Percentiles rank a stretch among this genome's conserved stretches.
These are phyloP conservation scores for Cephus sareptanus DNA, from an alignment of 2,888 invertebrate species.

Conservation along the genomic window DNA sequence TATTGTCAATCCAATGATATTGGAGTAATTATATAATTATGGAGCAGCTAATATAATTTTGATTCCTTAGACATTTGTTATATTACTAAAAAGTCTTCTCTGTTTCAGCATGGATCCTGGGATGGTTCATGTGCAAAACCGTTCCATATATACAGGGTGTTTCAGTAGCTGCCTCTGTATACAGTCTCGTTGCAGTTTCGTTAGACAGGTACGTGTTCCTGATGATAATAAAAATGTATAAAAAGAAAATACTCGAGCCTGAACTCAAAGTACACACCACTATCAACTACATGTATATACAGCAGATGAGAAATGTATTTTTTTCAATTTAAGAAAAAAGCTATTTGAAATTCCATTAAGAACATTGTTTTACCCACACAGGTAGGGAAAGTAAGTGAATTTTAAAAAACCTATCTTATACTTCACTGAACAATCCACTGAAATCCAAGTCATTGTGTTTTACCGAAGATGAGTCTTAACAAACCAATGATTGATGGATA, in stretches of 20 bases:
- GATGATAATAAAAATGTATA: neutral
- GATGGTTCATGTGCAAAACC: slow-evolving; percentile 95
- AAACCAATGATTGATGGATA: neutral
- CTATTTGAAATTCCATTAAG: neutral
- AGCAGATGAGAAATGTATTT: neutral
- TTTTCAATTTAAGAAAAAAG: neutral
- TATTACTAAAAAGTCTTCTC: slow-evolving; percentile 38
- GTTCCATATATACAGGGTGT: slow-evolving; percentile 96
- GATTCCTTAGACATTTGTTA: neutral
- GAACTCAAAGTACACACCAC: neutral
- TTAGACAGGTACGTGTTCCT: slow-evolving; percentile 82
- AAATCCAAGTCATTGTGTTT: neutral
- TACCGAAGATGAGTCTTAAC: neutral
- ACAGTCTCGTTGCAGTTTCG: slow-evolving; percentile 94
- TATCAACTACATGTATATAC: neutral
- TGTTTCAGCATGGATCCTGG: slow-evolving; percentile 91
- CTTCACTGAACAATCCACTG: neutral
- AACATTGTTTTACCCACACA: neutral
- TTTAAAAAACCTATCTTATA: neutral
- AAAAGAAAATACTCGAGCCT: slow-evolving; percentile 1
- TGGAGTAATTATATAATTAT: neutral
- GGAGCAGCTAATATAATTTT: neutral
- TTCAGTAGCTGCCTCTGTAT: slow-evolving; percentile 94
- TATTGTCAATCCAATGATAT: neutral
- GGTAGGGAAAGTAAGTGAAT: neutral